Conservation (phyloP, 2,888 invertebrate species). For the Torymus aiolomorphi region DNA sequence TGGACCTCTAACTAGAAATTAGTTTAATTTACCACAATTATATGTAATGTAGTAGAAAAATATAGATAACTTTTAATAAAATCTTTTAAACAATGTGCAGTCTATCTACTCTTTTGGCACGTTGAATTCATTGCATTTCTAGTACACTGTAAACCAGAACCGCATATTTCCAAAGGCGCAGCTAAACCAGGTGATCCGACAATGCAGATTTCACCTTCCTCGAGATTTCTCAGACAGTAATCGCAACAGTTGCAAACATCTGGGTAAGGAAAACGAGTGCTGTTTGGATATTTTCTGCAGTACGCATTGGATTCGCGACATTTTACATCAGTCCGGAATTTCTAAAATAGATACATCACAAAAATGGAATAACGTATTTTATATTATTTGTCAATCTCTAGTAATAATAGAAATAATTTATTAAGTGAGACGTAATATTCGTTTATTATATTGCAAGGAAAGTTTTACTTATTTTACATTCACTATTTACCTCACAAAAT, state of each 20-base stretch:
- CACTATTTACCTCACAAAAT: slow-evolving; percentile 32
- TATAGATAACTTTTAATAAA: too few relatives aligned
- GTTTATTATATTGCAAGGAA: too few relatives aligned
- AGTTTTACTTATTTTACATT: too few relatives aligned
- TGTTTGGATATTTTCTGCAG: slow-evolving; percentile 30
- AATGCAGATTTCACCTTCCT: slow-evolving; percentile 77
- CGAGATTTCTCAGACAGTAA: slow-evolving; percentile 79
- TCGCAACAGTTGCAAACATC: slow-evolving; percentile 82
- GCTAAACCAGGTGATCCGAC: slow-evolving; percentile 77
- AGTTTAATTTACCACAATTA: neutral
- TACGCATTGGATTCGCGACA: neutral
- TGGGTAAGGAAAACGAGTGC: slow-evolving; percentile 76
- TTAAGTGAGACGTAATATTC: neutral
- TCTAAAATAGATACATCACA: neutral
- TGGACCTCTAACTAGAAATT: slow-evolving; percentile 62
- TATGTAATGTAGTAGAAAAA: neutral
- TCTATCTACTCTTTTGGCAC: slow-evolving; percentile 77
- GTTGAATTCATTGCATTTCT: slow-evolving; percentile 62
- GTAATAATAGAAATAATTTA: neutral
- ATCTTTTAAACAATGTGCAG: neutral
- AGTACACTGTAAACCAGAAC: slow-evolving; percentile 78
- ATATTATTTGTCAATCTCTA: neutral
- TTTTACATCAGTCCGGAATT: neutral
- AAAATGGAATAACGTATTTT: neutral
- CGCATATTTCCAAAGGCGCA: slow-evolving; percentile 79